Evolutionary conservation across 2,888 invertebrate species (phyloP).

Genomic region (Lasioglossum figueresi): DNA sequence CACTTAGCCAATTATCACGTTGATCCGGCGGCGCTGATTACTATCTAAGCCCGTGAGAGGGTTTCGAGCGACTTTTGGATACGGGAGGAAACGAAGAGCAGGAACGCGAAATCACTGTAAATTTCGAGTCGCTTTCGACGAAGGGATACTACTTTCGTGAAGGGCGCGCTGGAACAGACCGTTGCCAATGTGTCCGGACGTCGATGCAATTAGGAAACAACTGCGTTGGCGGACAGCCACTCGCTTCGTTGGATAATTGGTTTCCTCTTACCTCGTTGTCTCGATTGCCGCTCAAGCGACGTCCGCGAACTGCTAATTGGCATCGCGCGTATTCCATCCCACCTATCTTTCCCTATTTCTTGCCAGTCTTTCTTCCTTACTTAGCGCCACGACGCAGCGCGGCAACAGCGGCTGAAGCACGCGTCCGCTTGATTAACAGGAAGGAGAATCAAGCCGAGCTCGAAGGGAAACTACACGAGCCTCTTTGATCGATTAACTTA

Average conservation of each 20-base stretch:
- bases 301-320: slow-evolving; percentile 70
- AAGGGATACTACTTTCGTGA: slow-evolving; percentile 46
- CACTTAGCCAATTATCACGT: slow-evolving; percentile 3
- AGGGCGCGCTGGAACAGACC: slow-evolving; percentile 27
- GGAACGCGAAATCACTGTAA: slow-evolving; percentile 33
- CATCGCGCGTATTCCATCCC: slow-evolving; percentile 58
- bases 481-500: slow-evolving; percentile 49
- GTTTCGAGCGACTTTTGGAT: slow-evolving; percentile 4
- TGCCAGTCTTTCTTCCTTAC: not conserved
- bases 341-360: slow-evolving; percentile 45
- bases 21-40: not conserved
- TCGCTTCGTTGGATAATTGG: slow-evolving; percentile 69
- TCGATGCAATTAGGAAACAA: slow-evolving; percentile 75
- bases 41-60: not conserved
- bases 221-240: slow-evolving; percentile 72
- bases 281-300: slow-evolving; percentile 67
- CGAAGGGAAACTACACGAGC: not conserved
- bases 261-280: slow-evolving; percentile 73
- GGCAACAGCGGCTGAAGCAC: not conserved
- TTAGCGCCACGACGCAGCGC: not conserved
- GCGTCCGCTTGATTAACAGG: slow-evolving; percentile 36
- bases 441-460: not conserved
- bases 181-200: slow-evolving; percentile 61
- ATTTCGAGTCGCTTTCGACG: slow-evolving; percentile 39
- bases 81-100: no score